These are phyloP conservation scores for Polypedilum vanderplanki DNA, from an alignment of 1,140 invertebrate species.

Conservation along the genomic window DNA sequence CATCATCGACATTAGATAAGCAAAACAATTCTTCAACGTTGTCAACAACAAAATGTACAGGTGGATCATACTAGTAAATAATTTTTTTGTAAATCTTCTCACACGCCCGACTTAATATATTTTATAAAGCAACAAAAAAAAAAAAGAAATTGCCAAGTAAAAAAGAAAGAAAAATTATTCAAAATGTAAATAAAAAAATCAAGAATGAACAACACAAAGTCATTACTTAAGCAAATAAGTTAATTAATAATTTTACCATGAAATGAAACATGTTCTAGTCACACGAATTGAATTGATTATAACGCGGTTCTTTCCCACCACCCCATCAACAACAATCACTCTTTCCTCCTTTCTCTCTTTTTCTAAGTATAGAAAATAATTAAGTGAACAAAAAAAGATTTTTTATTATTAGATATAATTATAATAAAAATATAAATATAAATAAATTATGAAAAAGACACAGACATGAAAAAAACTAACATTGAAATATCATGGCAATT, in stretches of 20 bases:
- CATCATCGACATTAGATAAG: neutral
- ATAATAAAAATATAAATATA: conserved; percentile 1
- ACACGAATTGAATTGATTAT: no score
- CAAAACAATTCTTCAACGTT: neutral
- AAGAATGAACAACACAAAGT: neutral
- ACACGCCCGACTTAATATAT: neutral
- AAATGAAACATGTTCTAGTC: neutral
- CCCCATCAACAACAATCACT: no score
- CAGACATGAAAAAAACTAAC: conserved; percentile 26
- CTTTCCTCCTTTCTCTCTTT: neutral
- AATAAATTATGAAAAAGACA: conserved; percentile 22
- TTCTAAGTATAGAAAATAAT: neutral
- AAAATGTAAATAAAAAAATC: neutral
- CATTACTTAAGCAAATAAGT: conserved; percentile 19
- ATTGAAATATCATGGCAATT: conserved; percentile 5
- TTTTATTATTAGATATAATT: neutral
- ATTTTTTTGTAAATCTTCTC: neutral
- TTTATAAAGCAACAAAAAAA: neutral
- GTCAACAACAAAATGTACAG: neutral
- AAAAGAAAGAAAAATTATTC: neutral
- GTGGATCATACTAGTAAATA: neutral
- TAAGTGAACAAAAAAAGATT: neutral
- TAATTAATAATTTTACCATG: neutral
- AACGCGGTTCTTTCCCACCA: no score
- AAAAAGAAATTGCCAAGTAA: neutral